Evolutionary conservation across 2,888 invertebrate genomes (phyloP).

Genomic region (Panopea generosa): DNA sequence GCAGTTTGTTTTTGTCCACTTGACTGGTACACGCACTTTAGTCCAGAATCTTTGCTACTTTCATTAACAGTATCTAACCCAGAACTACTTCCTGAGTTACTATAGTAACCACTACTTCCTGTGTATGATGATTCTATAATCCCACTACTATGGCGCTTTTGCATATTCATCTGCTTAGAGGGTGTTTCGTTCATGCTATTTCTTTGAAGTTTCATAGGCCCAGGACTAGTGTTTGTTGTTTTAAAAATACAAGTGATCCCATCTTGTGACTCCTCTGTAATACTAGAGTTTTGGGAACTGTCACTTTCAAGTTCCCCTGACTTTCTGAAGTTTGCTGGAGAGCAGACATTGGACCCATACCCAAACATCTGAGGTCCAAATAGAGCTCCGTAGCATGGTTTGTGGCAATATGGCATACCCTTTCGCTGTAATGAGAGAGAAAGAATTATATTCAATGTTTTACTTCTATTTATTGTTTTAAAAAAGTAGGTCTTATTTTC

Average conservation of each 20-base stretch:
- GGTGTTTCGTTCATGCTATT: slow-evolving; percentile 12
- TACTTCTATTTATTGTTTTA: no score
- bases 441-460: no score
- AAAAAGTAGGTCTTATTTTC: no score
- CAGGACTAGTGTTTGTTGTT: slow-evolving; percentile 51
- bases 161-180: slow-evolving; percentile 7
- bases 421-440: slow-evolving; percentile 88
- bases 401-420: slow-evolving; percentile 93
- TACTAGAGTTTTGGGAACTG: slow-evolving; percentile 21
- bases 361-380: slow-evolving; percentile 94
- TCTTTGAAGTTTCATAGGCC: slow-evolving; percentile 40
- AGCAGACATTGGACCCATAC: slow-evolving; percentile 88
- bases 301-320: slow-evolving; percentile 32
- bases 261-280: slow-evolving; percentile 24
- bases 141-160: slow-evolving; percentile 40
- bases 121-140: slow-evolving; percentile 39
- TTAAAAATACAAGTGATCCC: slow-evolving; percentile 52
- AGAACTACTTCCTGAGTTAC: slow-evolving; percentile 38
- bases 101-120: slow-evolving; percentile 45
- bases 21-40: slow-evolving; percentile 56
- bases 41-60: slow-evolving; percentile 33
- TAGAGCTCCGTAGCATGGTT: slow-evolving; percentile 93
- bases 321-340: slow-evolving; percentile 77
- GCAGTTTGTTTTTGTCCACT: background rate
- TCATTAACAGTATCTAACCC: slow-evolving; percentile 39